Conservation (phyloP, 2,113 vertebrate species). For the Nanorana parkeri region DNA sequence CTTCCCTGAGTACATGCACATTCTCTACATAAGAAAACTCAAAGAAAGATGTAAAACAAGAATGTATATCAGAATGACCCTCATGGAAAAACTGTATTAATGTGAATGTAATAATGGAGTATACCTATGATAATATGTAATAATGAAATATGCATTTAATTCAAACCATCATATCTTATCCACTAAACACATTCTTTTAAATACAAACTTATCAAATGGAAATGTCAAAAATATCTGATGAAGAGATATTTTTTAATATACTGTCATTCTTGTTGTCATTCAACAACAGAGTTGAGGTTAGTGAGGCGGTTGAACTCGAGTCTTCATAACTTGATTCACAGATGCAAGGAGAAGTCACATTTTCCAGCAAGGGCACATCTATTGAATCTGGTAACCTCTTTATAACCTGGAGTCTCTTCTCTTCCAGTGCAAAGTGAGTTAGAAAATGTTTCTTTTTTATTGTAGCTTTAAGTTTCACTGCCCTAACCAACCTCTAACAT, state of each 20-base stretch:
- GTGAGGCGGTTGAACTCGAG: conserved; percentile 41
- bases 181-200: not conserved
- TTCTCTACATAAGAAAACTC: too few relatives aligned
- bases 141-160: not conserved
- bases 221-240: conserved; percentile 10
- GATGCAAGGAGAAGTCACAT: conserved; percentile 48
- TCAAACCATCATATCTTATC: not conserved
- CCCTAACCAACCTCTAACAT: conserved; percentile 7
- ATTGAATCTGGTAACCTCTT: conserved; percentile 43
- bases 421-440: not conserved
- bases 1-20: too few relatives aligned
- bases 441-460: conserved; percentile 11
- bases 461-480: not conserved
- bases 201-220: not conserved
- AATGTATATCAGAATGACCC: too few relatives aligned
- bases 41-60: too few relatives aligned
- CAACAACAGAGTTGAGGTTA: conserved; percentile 28
- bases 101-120: too few relatives aligned
- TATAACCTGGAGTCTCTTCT: conserved; percentile 22
- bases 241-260: conserved; percentile 24
- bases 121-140: not conserved
- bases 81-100: too few relatives aligned
- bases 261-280: conserved; percentile 35
- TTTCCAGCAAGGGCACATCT: conserved; percentile 28
- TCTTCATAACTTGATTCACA: conserved; percentile 47